Evolutionary conservation across 2,113 vertebrate species (phyloP), one percentile per base, ranked within the genome.

Genomic region (Accipiter virgatus): DNA sequence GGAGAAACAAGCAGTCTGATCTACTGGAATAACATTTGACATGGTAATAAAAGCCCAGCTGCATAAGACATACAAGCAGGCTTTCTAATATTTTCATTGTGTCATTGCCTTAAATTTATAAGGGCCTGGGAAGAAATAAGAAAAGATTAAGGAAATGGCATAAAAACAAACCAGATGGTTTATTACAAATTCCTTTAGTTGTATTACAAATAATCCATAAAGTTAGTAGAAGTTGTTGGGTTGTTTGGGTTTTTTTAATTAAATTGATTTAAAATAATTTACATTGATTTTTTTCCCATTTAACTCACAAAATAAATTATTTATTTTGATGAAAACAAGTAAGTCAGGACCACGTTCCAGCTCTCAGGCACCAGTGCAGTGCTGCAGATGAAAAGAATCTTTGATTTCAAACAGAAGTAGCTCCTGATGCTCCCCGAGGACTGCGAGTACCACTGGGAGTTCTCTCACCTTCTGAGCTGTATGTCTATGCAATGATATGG

Each of bases 191-290:
- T 43, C 34, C 32, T 73, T 59, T 21, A 86, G 15, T 34, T 86
- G 23, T 52, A 58, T 74, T 81, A 90, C 29, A 47, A 86, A 55
- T 22, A 67, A 79, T 29, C 8, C 15, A 36, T 52, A 62, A 65
- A 75, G 3, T 31, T 29, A 67, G 45, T 9, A 74, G 58, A 68
- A 52, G 5, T 3, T 52, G 52, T 52, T 52, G 52, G 50, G 50
- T n/a, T 9, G 6, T 50, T 50, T 26, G 5, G 2, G 0, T 16
- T 11, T 1, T 31, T 40, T 3, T 9, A 81, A 72, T 40, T 18
- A 29, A 48, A 75, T 43, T 15, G 34, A 17, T 70, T 83, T 81
- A 27, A 2, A 16, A 47, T 21, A 47, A 26, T 21, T 88, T 48
- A 32, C 11, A 63, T 15, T 50, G 27, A 34, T 8, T 68, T 73